Evolutionary conservation across 2,888 invertebrate genomes (phyloP), one percentile per base, ranked within the genome.

Genomic region (Pseudoips prasinana): DNA sequence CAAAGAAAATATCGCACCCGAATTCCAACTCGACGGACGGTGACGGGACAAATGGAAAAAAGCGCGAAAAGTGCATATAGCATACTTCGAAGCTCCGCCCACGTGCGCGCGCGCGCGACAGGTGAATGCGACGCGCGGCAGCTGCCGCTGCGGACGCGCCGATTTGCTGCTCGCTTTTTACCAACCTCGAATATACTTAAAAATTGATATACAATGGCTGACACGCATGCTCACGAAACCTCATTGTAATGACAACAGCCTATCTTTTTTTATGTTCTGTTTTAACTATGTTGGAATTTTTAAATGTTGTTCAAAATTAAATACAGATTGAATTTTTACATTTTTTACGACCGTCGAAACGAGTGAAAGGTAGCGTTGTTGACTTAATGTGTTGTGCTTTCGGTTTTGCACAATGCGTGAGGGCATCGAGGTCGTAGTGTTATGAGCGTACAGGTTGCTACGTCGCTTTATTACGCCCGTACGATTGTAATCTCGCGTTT

Each of bases 1-100:
- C 66, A 53, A 65, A 76, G 83, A 72, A 88, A 86, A 88, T 88
- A 88, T 87, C 84, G 87, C 88, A 88, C 88, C 86, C 83, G 77
- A 86, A 86, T 88, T 86, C 86, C 84, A 73, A 43, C 60, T 86
- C 84, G 73, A 45, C 60, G 59, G 58, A 57, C 64, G 48, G 73
- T 81, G 84, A 82, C 77, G 72, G 74, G 67, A 57, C 67, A 73
- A 77, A 73, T 71, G 73, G 73, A 79, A 83, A 83, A 78, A 77
- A 74, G 76, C 72, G 78, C 68, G 77, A 70, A 77, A 80, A 76
- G 60, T 53, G 58, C 68, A 69, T 73, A 79, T 80, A 76, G 79
- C 74, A 55, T 46, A 50, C 50, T 5, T 7, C 7, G 7, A 20
- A 7, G 75, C 78, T 65, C 73, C 77, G 82, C 85, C 83, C 84